Evolutionary conservation across 2,888 invertebrate species (phyloP), one percentile per base, ranked within the genome.

Genomic region (Polydrusus pterygomalis): DNA sequence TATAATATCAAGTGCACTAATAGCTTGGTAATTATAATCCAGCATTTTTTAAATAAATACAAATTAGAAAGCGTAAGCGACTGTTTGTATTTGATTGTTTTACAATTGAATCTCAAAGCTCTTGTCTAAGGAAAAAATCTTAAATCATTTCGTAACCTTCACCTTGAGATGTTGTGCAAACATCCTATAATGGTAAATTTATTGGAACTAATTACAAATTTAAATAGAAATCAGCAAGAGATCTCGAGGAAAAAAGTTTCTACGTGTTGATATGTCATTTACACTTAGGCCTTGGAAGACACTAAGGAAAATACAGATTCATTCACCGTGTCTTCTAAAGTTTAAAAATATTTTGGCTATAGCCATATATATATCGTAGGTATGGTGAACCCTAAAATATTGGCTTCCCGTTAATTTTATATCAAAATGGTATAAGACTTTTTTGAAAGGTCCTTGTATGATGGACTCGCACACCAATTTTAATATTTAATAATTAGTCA

Each of bases 111-210:
- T 15, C 15, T 34, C 9, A 18, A 18, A 54, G 25, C 25, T 11
- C 6, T 56, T 9, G n/a, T 56, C 20, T 56, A 56, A 34, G 56
- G 34, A 56, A 30, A 56, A 56, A 56, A 34, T 15, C 7, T 9
- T 34, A 56, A 56, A 34, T 56, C 56, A 56, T 56, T 34, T 34
- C n/a, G 34, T 47, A 58, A 25, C 69, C 69, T 38, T 69, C 69
- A 69, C 69, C 69, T 69, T 69, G 69, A 62, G 13, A 60, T 20
- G 47, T 70, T 70, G 49, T 62, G 47, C 25, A 70, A 69, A 54
- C 56, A 45, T 58, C 60, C 51, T 56, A 68, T 54, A 58, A 43
- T 30, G 40, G 45, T 40, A 11, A 17, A 47, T 45, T 60, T 67
- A 54, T 47, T 60, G 38, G 18, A 60, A 60, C 58, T 60, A 64